Percentiles rank a stretch among this genome's conserved stretches.
phyloP scores from a whole-genome alignment of 2,888 invertebrate species.

The Drosophila nigritarsus region DNA sequence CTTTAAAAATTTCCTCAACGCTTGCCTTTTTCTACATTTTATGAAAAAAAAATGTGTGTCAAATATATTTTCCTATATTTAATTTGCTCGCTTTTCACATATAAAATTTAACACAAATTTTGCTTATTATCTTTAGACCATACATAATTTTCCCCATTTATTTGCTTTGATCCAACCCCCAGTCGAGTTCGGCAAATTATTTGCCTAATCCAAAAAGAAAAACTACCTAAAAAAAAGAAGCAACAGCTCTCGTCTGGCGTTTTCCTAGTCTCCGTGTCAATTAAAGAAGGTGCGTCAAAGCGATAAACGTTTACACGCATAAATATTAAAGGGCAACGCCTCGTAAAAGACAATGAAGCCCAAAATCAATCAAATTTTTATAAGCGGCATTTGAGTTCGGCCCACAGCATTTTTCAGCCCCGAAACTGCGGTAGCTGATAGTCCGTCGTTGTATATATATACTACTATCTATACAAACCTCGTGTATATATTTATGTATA shows the following conservation, averaged over 20 bases:
- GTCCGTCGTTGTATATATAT: slow-evolving; percentile 12
- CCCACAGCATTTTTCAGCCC: slow-evolving; percentile 27
- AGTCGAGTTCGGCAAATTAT: slow-evolving; percentile 13
- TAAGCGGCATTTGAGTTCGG: slow-evolving; percentile 55
- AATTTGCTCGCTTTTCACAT: neutral
- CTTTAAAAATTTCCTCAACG: neutral
- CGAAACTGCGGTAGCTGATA: slow-evolving; percentile 4
- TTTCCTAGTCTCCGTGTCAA: slow-evolving; percentile 22
- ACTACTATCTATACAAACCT: neutral
- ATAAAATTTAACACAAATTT: neutral
- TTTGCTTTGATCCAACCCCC: slow-evolving; percentile 34
- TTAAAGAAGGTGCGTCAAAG: slow-evolving; percentile 33
- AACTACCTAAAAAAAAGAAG: neutral
- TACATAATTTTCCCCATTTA: slow-evolving; percentile 17
- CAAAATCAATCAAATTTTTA: slow-evolving; percentile 66
- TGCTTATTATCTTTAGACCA: slow-evolving; percentile 1
- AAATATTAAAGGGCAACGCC: slow-evolving; percentile 50
- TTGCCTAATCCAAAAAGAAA: slow-evolving; percentile 13
- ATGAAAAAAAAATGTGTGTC: neutral
- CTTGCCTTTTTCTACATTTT: slow-evolving; percentile 1
- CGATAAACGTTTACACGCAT: slow-evolving; percentile 71
- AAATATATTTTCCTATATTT: neutral
- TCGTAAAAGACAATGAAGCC: slow-evolving; percentile 13
- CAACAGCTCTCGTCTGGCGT: slow-evolving; percentile 7
- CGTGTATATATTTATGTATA: neutral